Percentiles rank a stretch among this genome's conserved stretches.
phyloP scores from a whole-genome alignment of 2,797 vertebrate genomes.

The Galagoides demidoff region DNA sequence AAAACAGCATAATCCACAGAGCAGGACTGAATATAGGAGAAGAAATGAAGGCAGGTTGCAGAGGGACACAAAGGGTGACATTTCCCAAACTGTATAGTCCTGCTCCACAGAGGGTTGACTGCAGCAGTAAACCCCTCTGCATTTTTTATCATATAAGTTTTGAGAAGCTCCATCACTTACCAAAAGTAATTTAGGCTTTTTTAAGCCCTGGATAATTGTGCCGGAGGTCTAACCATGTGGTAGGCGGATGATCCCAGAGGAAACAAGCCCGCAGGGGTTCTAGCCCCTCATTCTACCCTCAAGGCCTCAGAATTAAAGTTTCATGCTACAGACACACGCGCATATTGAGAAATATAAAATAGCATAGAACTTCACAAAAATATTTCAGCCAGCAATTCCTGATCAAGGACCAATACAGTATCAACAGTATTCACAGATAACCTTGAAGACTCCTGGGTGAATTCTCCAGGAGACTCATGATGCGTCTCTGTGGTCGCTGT shows the following conservation, averaged over 20 bases:
- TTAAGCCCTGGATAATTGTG: neutral
- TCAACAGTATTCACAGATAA: neutral
- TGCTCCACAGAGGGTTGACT: neutral
- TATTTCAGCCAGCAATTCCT: neutral
- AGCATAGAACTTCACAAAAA: neutral
- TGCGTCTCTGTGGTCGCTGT: constrained; percentile 91
- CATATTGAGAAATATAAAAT: neutral
- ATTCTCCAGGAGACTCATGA: constrained; percentile 81
- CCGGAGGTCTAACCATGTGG: neutral
- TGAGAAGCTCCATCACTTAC: neutral
- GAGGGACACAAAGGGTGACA: neutral
- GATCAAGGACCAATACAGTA: neutral
- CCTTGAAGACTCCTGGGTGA: neutral
- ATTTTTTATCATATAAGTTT: neutral
- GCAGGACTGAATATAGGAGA: neutral
- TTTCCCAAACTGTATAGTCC: neutral
- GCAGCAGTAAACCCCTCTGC: neutral
- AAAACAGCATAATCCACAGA: neutral
- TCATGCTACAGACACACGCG: neutral
- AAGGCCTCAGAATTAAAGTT: neutral
- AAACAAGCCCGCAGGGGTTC: neutral
- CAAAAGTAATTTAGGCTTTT: constrained; percentile 20
- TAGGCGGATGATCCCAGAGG: neutral
- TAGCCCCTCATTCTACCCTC: neutral
- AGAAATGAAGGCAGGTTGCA: neutral